Percentiles rank a stretch among this genome's conserved stretches.
These are phyloP conservation scores for Drosophila ambigua DNA, from an alignment of 1,140 invertebrate genomes.

Conservation along the genomic window DNA sequence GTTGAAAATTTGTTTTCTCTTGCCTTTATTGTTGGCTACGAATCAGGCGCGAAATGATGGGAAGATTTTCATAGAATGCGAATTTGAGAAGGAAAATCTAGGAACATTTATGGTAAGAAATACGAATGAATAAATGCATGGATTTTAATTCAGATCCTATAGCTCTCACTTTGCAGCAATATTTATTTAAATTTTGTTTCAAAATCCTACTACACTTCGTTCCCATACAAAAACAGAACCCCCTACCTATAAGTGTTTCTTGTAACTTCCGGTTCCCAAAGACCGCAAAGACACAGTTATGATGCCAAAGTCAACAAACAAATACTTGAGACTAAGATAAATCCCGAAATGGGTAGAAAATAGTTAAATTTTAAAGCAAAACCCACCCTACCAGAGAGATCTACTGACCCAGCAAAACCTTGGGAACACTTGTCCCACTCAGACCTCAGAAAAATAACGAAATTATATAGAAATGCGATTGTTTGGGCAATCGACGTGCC, in stretches of 20 bases:
- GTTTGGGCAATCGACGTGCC: conserved; percentile 23
- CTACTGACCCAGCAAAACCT: conserved; percentile 50
- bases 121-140: not conserved
- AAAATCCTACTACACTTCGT: too few relatives aligned
- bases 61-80: conserved; percentile 5
- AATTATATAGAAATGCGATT: conserved; percentile 72
- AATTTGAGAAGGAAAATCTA: not conserved
- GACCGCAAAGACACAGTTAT: conserved; percentile 35
- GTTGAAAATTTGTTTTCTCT: conserved; percentile 53
- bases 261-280: conserved; percentile 34
- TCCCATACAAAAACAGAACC: not conserved
- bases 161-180: too few relatives aligned
- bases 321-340: conserved; percentile 38
- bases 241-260: not conserved
- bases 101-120: not conserved
- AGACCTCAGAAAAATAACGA: conserved; percentile 69
- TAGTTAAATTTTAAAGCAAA: conserved; percentile 3
- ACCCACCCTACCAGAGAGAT: conserved; percentile 16
- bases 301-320: conserved; percentile 47
- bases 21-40: conserved; percentile 6
- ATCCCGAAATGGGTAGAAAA: conserved; percentile 22
- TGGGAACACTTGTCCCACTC: conserved; percentile 67
- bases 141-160: too few relatives aligned
- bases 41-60: conserved; percentile 39
- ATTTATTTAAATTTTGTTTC: too few relatives aligned